A percentile compares a stretch with the other conserved stretches of the same genome.
These are phyloP conservation scores for Lerista edwardsae DNA, from an alignment of 2,797 vertebrate species.

Conservation along the genomic window DNA sequence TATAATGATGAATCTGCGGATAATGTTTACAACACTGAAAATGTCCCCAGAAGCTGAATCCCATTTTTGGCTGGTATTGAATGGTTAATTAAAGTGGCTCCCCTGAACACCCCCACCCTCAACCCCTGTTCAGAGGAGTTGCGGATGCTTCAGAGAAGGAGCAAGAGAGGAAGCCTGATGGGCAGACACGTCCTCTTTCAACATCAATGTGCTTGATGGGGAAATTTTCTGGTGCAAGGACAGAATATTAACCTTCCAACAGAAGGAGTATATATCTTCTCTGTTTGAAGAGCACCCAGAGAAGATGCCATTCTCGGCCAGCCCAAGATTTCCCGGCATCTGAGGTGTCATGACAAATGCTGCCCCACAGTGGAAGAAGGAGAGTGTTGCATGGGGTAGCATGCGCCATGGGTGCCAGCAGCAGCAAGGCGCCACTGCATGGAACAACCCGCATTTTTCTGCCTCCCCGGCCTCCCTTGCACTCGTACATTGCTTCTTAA, in stretches of 20 bases:
- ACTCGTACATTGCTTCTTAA: too few relatives aligned
- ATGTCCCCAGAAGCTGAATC: not conserved
- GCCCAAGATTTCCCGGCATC: too few relatives aligned
- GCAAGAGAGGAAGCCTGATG: not conserved
- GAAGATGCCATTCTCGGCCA: too few relatives aligned
- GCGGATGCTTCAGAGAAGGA: not conserved
- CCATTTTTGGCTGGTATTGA: not conserved
- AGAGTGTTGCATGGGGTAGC: too few relatives aligned
- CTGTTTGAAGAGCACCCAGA: too few relatives aligned
- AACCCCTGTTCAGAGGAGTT: not conserved
- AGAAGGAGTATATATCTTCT: not conserved
- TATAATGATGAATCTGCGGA: not conserved
- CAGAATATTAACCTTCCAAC: not conserved
- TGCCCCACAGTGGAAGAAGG: too few relatives aligned
- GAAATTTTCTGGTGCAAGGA: not conserved
- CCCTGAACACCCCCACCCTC: not conserved
- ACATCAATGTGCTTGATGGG: not conserved
- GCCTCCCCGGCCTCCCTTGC: too few relatives aligned
- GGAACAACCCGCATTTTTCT: too few relatives aligned
- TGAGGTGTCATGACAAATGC: too few relatives aligned
- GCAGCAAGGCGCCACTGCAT: too few relatives aligned
- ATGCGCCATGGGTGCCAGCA: too few relatives aligned
- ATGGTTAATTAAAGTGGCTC: not conserved
- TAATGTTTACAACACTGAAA: not conserved
- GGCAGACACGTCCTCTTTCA: too few relatives aligned